Base-by-base conservation (phyloP, 2,888 invertebrate species). In the Pimpla rufipes region DNA sequence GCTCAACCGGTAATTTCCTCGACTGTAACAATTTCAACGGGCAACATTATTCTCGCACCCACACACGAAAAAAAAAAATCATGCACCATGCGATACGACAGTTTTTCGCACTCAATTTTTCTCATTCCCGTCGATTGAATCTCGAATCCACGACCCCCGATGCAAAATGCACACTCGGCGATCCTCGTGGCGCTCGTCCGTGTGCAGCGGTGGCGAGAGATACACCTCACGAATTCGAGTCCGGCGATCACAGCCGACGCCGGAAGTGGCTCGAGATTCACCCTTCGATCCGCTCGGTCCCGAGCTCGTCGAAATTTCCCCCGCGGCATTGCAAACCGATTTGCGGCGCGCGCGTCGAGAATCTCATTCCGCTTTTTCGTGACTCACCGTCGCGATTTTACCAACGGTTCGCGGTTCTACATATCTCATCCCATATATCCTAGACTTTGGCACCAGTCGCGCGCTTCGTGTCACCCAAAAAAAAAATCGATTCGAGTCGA, bases 21-120 rank as follows among this genome's bases (percentile, higher is more conserved):
- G 16, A 50, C 55, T 55, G 23, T 23, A 57, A 29, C 6, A 29
- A 57, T 13, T n/a, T n/a, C 5, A 57, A 57, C 7, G 29, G 5
- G n/a, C 6, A 21, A 0, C 52, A 21, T n/a, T n/a, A 4, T 59
- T 37, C 35, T 59, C 59, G 13, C 7, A 18, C 62, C 37, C 62
- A 62, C 62, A 18, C 3, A 40, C 18, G 0, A 18, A n/a, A 7
- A 40, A 40, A 0, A 18, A n/a, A 7, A 10, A 40, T 18, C 16
- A 62, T 40, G 40, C 35, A 37, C 18, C 10, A 40, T 37, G 18
- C 16, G 4, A 37, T 62, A 62, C 62, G 18, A 18, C n/a, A 16
- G 16, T 2, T 62, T 37, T 35, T 62, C 37, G 37, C 62, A 62
- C 62, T 62, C 37, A 16, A 62, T 62, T 62, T 62, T 62, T 37